A percentile compares a stretch with the other conserved stretches of the same genome.
Evolutionary conservation across 2,888 invertebrate genomes (phyloP).

Genomic region (Baccha elongata): DNA sequence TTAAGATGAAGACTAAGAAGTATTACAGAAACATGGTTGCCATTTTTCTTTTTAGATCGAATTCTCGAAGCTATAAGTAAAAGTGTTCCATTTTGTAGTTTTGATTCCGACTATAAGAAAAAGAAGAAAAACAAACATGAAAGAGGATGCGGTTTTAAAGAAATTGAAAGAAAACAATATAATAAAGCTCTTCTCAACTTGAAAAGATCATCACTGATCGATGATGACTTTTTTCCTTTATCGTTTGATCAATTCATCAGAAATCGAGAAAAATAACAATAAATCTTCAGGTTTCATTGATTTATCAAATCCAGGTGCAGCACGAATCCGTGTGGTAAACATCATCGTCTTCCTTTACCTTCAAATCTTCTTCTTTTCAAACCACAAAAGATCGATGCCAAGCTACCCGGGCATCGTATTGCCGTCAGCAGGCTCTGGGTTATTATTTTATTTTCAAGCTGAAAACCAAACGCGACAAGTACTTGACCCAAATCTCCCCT

Average conservation of each 20-base stretch:
- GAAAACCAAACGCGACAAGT: slow-evolving; percentile 41
- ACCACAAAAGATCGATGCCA: slow-evolving; percentile 42
- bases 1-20: background rate
- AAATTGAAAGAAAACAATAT: slow-evolving; percentile 4
- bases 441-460: slow-evolving; percentile 34
- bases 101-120: background rate
- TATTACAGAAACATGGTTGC: slow-evolving; percentile 32
- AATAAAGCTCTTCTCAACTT: background rate
- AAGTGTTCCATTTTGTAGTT: background rate
- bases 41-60: background rate
- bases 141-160: slow-evolving; percentile 26
- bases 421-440: slow-evolving; percentile 1
- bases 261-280: slow-evolving; percentile 44
- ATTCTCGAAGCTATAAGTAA: no score
- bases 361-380: slow-evolving; percentile 4
- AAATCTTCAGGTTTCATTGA: slow-evolving; percentile 52
- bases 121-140: background rate
- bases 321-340: slow-evolving; percentile 16
- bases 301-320: slow-evolving; percentile 50
- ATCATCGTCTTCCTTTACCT: slow-evolving; percentile 27
- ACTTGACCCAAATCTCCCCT: slow-evolving; percentile 70
- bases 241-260: slow-evolving; percentile 49
- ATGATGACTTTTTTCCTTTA: slow-evolving; percentile 42
- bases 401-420: no score
- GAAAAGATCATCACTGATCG: slow-evolving; percentile 41